A percentile compares a stretch with the other conserved stretches of the same genome.
Conservation (phyloP, 1,140 invertebrate species). For the Colletes gigas region DNA sequence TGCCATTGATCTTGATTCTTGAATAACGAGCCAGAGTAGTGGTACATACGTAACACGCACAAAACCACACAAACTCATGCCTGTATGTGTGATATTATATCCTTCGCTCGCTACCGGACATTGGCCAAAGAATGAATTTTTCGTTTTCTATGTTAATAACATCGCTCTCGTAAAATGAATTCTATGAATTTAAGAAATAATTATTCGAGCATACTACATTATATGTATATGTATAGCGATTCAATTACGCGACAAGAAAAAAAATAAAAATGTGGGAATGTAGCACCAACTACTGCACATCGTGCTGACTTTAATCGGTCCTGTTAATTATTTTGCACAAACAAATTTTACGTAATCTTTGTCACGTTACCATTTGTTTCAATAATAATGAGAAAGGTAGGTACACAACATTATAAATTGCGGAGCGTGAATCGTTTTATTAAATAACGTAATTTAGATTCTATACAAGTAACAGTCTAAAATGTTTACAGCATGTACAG, state of each 20-base stretch:
- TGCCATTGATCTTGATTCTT: conserved; percentile 42
- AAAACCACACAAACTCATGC: too few species aligned
- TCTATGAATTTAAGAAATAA: background rate
- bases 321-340: background rate
- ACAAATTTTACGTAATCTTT: too few species aligned
- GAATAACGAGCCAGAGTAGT: conserved; percentile 25
- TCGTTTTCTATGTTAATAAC: background rate
- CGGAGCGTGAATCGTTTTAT: conserved; percentile 14
- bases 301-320: background rate
- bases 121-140: background rate
- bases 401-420: background rate
- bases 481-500: conserved; percentile 1
- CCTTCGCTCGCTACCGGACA: background rate
- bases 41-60: background rate
- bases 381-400: too few species aligned
- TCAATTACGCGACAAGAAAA: background rate
- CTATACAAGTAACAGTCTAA: conserved; percentile 3
- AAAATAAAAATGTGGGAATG: conserved; percentile 11
- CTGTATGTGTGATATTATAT: background rate
- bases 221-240: background rate
- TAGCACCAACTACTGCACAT: background rate
- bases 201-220: background rate
- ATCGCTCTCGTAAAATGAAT: background rate
- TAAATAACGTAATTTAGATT: conserved; percentile 19
- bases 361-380: too few species aligned